Base-by-base conservation (phyloP, 2,888 invertebrate genomes). In the Caradrina clavipalpis region DNA sequence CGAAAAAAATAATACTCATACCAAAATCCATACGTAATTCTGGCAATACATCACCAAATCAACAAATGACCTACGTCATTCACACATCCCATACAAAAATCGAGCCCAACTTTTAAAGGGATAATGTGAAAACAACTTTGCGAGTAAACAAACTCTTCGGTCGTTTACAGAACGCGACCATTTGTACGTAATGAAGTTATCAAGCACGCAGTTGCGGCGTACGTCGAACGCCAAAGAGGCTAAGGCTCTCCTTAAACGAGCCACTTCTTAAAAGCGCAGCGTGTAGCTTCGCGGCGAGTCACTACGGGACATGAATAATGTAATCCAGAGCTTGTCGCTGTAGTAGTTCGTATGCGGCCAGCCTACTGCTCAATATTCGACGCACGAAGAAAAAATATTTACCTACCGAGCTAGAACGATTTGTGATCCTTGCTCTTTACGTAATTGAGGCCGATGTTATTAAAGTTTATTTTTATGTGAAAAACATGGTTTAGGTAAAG, bases 321-420 rank as follows among this genome's bases (percentile, higher is more conserved):
- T 50, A 75, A 19, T 31, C 15, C 35, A 21, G 31, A 51, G 22
- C 31, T 49, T 59, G 69, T 62, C 59, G 19, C 56, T 42, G 69
- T 53, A 31, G 64, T 22, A 11, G 51, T 35, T 60, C 35, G 45
- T 78, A 39, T 56, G 31, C 7, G 5, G 26, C 35, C 2, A 22
- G 73, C 78, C 78, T 78, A 56, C 42, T 22, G 60, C 60, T 83
- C 72, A 76, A 63, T 69, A 86, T 87, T 81, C 81, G 31, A 65
- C 45, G 67, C 87, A 84, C 84, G 85, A 80, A 76, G 73, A 63
- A 78, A 81, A 78, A 85, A 78, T 87, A 81, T 87, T 87, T 87
- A 85, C 81, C 65, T 81, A 83, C 77, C 60, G 47, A 73, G 65
- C 63, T 49, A 72, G 75, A 83, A 78, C 79, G 84, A 82, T 86